phyloP scores from a whole-genome alignment of 2,888 invertebrate species.

The Machimus atricapillus region DNA sequence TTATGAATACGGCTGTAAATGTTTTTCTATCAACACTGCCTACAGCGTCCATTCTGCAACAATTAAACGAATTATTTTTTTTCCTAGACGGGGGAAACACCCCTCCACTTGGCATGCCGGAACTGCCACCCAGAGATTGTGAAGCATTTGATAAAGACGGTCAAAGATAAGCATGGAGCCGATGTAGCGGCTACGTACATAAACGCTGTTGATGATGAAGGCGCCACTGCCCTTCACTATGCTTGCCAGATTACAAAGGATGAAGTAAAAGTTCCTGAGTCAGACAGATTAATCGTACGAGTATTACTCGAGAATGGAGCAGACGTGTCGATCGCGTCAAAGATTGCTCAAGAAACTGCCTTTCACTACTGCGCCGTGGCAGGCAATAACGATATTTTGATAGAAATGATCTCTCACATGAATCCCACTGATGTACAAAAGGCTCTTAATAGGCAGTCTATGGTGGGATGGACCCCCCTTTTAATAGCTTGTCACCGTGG shows the following conservation, averaged over 20 bases:
- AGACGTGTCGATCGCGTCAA: slow-evolving; percentile 84
- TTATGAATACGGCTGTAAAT: neutral
- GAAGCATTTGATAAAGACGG: slow-evolving; percentile 82
- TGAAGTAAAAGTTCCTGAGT: slow-evolving; percentile 75
- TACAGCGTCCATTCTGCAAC: neutral
- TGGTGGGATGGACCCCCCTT: slow-evolving; percentile 96
- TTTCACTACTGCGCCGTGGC: slow-evolving; percentile 95
- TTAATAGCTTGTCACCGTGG: slow-evolving; percentile 95
- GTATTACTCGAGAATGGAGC: slow-evolving; percentile 90
- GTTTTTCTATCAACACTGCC: neutral
- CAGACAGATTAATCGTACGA: slow-evolving; percentile 87
- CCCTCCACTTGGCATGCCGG: slow-evolving; percentile 92
- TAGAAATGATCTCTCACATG: slow-evolving; percentile 93
- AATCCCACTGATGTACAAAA: slow-evolving; percentile 88
- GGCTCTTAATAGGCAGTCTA: slow-evolving; percentile 92
- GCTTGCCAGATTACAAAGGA: slow-evolving; percentile 88
- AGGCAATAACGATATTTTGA: slow-evolving; percentile 93
- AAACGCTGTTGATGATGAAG: slow-evolving; percentile 88
- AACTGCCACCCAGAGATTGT: slow-evolving; percentile 87
- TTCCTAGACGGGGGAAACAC: slow-evolving; percentile 89
- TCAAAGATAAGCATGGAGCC: slow-evolving; percentile 76
- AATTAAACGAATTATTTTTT: neutral
- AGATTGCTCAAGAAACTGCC: slow-evolving; percentile 88
- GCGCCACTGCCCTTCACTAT: slow-evolving; percentile 93
- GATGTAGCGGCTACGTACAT: slow-evolving; percentile 85